Evolutionary conservation across 2,888 invertebrate genomes (phyloP), one percentile per base, ranked within the genome.

Genomic region (Sturmia bella): DNA sequence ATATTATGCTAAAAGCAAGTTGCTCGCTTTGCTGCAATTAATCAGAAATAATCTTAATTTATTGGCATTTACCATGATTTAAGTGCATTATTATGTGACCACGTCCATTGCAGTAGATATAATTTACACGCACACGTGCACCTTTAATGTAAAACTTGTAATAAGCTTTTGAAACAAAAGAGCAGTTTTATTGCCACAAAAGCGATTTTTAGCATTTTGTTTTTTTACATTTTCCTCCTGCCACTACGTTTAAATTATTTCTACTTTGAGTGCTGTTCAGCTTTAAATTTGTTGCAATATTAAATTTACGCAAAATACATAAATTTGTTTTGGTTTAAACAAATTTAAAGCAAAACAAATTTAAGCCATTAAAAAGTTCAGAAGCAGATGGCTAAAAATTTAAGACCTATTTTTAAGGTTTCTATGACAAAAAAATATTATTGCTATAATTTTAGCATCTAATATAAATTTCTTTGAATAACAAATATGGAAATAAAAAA

Each of bases 211-310:
- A 24, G 32, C 17, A 17, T 0, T 13, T 39, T 66, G n/a, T 12
- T 39, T 43, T 61, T 15, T 7, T 17, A 37, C 24, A 39, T 39
- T 21, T 41, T 21, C 19, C 32, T 32, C 11, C 1, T 11, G 12
- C 5, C 64, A 64, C 54, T 64, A 56, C 39, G n/a, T 37, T 64
- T 48, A 24, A 32, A 64, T 54, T 41, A 0, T 17, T 52, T 50
- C 41, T 66, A 59, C 48, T 59, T 59, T 27, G 2, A 45, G 37
- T 27, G 41, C 3, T 68, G n/a, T 59, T 41, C 32, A 59, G 48
- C 39, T 66, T 57, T 66, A 57, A 48, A 75, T 75, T 59, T 66
- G 50, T 57, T 57, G 41, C 50, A 21, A 59, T 5, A 59, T 57
- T 48, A 12, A 50, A 59, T 48, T 48, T 75, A 27, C 19, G 12